Evolutionary conservation across 2,113 vertebrate species (phyloP).

Genomic region (Callipepla californica): DNA sequence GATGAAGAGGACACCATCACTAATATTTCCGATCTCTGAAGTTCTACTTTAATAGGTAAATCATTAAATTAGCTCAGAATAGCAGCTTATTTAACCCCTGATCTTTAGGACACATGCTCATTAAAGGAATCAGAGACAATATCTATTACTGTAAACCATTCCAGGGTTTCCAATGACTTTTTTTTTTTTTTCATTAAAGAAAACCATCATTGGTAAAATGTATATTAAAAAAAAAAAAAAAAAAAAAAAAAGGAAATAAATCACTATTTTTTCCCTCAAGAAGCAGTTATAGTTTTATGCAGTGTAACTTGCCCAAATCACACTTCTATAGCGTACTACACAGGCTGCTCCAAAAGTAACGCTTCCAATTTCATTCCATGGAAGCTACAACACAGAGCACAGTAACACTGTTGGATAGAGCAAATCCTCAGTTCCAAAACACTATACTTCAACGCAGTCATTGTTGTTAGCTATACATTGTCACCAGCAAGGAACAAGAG

Average conservation of each 20-base stretch:
- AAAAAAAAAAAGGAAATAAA: not conserved
- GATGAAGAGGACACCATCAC: not conserved
- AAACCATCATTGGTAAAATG: not conserved
- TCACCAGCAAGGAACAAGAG: not conserved
- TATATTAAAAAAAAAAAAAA: not conserved
- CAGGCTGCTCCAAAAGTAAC: not conserved
- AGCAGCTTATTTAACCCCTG: not conserved
- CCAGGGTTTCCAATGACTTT: not conserved
- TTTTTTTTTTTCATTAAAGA: not conserved
- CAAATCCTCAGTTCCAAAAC: not conserved
- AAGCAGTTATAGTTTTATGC: constrained; percentile 48
- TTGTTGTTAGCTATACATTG: no score
- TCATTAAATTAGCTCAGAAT: not conserved
- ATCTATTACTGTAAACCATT: not conserved
- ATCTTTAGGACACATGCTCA: not conserved
- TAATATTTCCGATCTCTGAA: not conserved
- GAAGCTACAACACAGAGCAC: not conserved
- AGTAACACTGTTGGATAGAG: not conserved
- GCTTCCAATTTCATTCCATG: not conserved
- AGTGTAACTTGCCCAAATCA: constrained; percentile 72
- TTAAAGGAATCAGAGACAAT: not conserved
- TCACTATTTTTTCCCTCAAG: not conserved
- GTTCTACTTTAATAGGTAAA: constrained; percentile 11
- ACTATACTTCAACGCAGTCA: not conserved
- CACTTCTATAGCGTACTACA: constrained; percentile 11